These are phyloP conservation scores for Desmodus rotundus DNA, from an alignment of 2,113 vertebrate species.

Conservation along the genomic window DNA sequence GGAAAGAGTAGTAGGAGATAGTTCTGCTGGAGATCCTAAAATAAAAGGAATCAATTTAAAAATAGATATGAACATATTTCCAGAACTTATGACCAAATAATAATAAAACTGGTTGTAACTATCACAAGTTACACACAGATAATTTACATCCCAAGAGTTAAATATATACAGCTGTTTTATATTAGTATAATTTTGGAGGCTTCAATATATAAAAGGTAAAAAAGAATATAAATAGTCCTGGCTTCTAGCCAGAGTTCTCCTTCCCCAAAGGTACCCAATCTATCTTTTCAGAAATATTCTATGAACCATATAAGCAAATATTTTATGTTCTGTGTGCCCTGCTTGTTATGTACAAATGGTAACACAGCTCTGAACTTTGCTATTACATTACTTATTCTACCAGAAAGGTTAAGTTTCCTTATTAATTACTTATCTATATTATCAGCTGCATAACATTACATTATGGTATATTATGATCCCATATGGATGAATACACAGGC, in stretches of 20 bases:
- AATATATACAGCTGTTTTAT: not conserved
- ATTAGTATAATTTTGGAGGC: not conserved
- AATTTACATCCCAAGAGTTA: not conserved
- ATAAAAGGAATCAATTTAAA: slow-evolving; percentile 52
- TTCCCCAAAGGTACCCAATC: not conserved
- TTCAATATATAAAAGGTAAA: not conserved
- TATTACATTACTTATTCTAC: not conserved
- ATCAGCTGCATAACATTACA: not conserved
- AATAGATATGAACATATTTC: not conserved
- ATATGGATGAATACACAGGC: not conserved
- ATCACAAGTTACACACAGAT: not conserved
- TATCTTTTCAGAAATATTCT: slow-evolving; percentile 2
- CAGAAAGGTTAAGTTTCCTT: not conserved
- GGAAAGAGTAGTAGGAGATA: slow-evolving; percentile 94
- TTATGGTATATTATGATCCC: not conserved
- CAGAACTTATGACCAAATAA: not conserved
- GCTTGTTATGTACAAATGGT: not conserved
- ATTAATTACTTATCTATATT: not conserved
- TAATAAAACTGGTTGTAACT: not conserved
- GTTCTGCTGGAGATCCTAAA: slow-evolving; percentile 95
- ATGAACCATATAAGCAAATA: not conserved
- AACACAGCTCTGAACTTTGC: not conserved
- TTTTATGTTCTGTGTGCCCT: not conserved
- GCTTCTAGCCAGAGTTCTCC: not conserved
- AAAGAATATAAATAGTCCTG: not conserved